Conservation (phyloP, 1,140 invertebrate species). For the Steinernema khuongi region DNA sequence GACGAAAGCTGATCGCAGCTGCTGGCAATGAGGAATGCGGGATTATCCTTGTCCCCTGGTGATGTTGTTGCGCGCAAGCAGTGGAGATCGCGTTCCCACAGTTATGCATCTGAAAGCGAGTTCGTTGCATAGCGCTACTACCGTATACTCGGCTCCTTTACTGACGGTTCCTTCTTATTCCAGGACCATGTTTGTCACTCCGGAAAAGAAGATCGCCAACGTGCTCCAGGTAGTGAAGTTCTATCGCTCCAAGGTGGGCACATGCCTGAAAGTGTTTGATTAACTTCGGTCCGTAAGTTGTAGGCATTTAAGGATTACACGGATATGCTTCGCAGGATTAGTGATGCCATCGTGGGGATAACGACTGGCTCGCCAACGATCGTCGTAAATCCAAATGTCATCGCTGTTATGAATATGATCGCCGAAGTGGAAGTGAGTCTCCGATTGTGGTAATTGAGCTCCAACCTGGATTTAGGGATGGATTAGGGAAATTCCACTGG, state of each 20-base stretch:
- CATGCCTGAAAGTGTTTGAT: neutral
- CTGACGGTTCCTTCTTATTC: neutral
- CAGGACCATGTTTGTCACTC: conserved; percentile 33
- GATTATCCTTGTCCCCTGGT: too few relatives aligned
- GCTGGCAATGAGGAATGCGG: too few relatives aligned
- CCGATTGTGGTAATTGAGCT: neutral
- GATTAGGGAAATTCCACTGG: conserved; percentile 48
- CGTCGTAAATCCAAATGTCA: conserved; percentile 25
- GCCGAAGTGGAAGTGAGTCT: neutral
- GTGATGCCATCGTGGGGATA: conserved; percentile 39
- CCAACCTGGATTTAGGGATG: conserved; percentile 43
- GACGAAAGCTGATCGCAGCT: too few relatives aligned
- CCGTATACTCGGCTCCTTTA: neutral
- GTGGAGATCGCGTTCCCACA: neutral
- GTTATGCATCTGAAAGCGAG: neutral
- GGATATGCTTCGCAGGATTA: conserved; percentile 45
- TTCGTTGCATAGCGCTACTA: neutral
- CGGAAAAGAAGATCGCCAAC: conserved; percentile 47
- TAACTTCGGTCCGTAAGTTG: conserved; percentile 19
- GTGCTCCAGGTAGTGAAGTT: conserved; percentile 43
- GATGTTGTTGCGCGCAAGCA: too few relatives aligned
- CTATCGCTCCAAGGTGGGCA: neutral
- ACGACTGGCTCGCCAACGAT: conserved; percentile 29
- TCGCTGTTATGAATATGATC: conserved; percentile 15
- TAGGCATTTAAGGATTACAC: conserved; percentile 53